Percentiles rank a stretch among this genome's conserved stretches.
phyloP scores from a whole-genome alignment of 2,888 invertebrate species.

The Acleris cristana region DNA sequence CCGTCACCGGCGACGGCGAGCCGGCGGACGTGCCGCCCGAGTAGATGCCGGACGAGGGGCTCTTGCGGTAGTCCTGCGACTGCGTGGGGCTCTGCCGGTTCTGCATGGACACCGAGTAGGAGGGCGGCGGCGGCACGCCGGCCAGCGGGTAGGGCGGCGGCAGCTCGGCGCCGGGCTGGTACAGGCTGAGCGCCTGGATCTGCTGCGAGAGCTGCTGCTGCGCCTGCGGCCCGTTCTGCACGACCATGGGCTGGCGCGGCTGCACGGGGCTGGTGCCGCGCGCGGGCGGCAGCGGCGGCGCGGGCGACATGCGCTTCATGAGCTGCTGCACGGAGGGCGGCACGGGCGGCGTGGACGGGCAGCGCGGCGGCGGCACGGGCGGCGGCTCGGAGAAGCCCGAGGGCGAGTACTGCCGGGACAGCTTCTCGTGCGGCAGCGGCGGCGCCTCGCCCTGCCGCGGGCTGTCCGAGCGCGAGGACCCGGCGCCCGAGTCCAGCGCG shows the following conservation, averaged over 20 bases:
- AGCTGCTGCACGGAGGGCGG: constrained; percentile 85
- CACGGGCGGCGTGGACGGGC: constrained; percentile 87
- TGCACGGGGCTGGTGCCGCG: constrained; percentile 90
- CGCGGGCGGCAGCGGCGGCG: constrained; percentile 85
- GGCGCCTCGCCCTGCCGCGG: constrained; percentile 87
- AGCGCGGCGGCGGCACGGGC: constrained; percentile 89
- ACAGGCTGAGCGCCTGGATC: constrained; percentile 93
- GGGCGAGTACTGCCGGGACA: constrained; percentile 89
- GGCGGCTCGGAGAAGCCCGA: constrained; percentile 87
- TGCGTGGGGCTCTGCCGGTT: constrained; percentile 94
- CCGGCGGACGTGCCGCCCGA: constrained; percentile 92
- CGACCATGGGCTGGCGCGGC: constrained; percentile 90
- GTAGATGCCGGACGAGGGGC: constrained; percentile 93
- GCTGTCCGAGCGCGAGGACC: constrained; percentile 94
- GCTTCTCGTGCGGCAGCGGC: constrained; percentile 85
- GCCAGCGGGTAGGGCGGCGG: constrained; percentile 88
- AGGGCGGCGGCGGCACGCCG: constrained; percentile 90
- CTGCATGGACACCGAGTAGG: constrained; percentile 93
- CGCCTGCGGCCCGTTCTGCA: constrained; percentile 91
- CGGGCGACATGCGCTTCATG: constrained; percentile 86
- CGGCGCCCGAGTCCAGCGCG: constrained; percentile 93
- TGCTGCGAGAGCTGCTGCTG: constrained; percentile 95
- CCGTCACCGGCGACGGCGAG: constrained; percentile 92
- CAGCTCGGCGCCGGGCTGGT: constrained; percentile 86
- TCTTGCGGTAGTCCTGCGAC: constrained; percentile 91